Base-by-base conservation (phyloP, 1,140 invertebrate species). In the Meteorus sp. region DNA sequence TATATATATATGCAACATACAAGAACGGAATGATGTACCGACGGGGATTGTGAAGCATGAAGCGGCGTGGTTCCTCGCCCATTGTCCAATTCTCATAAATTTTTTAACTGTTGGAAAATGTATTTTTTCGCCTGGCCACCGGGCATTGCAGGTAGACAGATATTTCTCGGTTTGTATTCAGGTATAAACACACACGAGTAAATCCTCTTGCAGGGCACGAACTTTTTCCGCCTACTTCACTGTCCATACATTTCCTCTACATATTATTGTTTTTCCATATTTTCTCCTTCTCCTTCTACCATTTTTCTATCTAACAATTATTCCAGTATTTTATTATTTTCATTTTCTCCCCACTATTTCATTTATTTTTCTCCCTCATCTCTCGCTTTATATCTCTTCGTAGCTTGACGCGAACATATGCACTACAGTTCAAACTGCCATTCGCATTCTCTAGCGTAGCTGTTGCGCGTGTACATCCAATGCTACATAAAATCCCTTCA, bases 81-180 rank as follows among this genome's bases (percentile, higher is more conserved):
- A 64, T 64, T 64, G 63, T 64, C 63, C 63, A 31, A 56, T 29
- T 43, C 33, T 59, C 56, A 64, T 64, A 64, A 64, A 64, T 64
- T 64, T 59, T 35, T 51, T 56, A 57, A 64, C 63, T 54, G 59
- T 61, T 64, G 63, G 59, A 64, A 64, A 64, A 64, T 64, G 54
- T 54, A 64, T 64, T 64, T 64, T 64, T 64, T 60, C 63, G 60
- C 56, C 48, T 31, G 59, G 55, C 23, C 56, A 59, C 54, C 35
- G 54, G n/a, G n/a, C n/a, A n/a, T n/a, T n/a, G n/a, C 45, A 56
- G 52, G 52, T 59, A 59, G 44, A 52, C 41, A 17, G 44, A 41
- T 52, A 47, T 13, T n/a, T 54, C 58, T 59, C n/a, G 25, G 31
- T 48, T 48, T 20, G 8, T 17, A 5, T 15, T 25, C 35, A 8